Evolutionary conservation across 2,888 invertebrate genomes (phyloP).

Genomic region (Brenthis daphne): DNA sequence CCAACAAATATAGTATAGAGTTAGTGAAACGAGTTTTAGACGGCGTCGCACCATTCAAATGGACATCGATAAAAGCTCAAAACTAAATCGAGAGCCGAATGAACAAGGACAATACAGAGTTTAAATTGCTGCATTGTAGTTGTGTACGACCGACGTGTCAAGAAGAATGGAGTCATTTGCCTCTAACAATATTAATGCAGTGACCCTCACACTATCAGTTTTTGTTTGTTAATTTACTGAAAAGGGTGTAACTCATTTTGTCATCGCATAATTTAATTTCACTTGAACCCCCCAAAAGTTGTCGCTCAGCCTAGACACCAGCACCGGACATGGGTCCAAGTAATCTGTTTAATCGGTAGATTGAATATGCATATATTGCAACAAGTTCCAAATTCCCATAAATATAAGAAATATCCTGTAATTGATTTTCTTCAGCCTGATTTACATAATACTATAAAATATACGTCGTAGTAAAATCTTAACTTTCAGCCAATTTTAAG

Average conservation of each 20-base stretch:
- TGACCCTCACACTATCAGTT: conserved; percentile 78
- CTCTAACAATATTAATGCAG: conserved; percentile 76
- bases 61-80: conserved; percentile 70
- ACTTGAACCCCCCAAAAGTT: conserved; percentile 67
- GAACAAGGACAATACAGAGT: conserved; percentile 72
- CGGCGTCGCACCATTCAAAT: conserved; percentile 53
- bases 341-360: conserved; percentile 49
- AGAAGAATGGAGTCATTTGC: conserved; percentile 80
- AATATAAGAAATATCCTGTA: too few species aligned
- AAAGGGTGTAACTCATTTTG: conserved; percentile 82
- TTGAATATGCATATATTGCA: too few species aligned
- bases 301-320: conserved; percentile 53
- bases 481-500: conserved; percentile 24
- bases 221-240: conserved; percentile 82
- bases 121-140: conserved; percentile 68
- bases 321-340: conserved; percentile 62
- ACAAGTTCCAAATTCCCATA: too few species aligned
- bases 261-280: conserved; percentile 81
- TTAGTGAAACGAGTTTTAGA: conserved; percentile 43
- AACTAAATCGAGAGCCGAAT: conserved; percentile 69
- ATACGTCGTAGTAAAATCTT: conserved; percentile 7
- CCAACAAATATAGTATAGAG: conserved; percentile 25
- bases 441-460: too few species aligned
- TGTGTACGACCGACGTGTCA: conserved; percentile 64
- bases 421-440: too few species aligned